Conservation (phyloP, 2,113 vertebrate species). For the Eudyptes chrysolophus region DNA sequence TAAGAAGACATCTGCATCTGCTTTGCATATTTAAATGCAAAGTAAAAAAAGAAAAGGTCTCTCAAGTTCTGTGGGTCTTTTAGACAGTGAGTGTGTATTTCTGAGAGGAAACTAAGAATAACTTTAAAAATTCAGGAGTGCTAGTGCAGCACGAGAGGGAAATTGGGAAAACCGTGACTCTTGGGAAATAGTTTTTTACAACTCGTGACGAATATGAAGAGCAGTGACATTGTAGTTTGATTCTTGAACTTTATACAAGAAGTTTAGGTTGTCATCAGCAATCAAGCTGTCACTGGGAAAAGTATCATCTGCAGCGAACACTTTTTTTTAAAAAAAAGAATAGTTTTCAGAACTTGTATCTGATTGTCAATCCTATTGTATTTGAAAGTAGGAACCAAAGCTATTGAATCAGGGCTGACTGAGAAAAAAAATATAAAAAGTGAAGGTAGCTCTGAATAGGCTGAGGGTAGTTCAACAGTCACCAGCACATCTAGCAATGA, state of each 20-base stretch:
- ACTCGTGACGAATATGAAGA: background rate
- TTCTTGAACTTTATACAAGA: background rate
- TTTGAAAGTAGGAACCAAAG: conserved; percentile 1
- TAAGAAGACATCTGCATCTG: background rate
- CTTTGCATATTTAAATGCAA: background rate
- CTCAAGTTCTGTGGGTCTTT: background rate
- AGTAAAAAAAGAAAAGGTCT: background rate
- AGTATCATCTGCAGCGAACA: background rate
- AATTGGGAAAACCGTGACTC: background rate
- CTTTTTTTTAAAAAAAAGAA: background rate
- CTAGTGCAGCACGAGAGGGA: background rate
- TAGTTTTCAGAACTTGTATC: background rate
- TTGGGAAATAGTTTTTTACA: background rate
- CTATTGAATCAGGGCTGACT: background rate
- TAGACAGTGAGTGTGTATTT: background rate
- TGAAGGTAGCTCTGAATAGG: background rate
- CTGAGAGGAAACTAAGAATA: background rate
- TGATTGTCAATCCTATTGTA: background rate
- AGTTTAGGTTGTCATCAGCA: background rate
- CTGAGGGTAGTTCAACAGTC: background rate
- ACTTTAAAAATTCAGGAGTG: background rate
- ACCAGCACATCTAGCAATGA: background rate
- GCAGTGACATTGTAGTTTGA: background rate
- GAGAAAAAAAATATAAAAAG: background rate
- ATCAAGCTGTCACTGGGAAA: background rate